Percentiles rank a stretch among this genome's conserved stretches.
Conservation (phyloP, 2,113 vertebrate species). For the Brachypteracias leptosomus region DNA sequence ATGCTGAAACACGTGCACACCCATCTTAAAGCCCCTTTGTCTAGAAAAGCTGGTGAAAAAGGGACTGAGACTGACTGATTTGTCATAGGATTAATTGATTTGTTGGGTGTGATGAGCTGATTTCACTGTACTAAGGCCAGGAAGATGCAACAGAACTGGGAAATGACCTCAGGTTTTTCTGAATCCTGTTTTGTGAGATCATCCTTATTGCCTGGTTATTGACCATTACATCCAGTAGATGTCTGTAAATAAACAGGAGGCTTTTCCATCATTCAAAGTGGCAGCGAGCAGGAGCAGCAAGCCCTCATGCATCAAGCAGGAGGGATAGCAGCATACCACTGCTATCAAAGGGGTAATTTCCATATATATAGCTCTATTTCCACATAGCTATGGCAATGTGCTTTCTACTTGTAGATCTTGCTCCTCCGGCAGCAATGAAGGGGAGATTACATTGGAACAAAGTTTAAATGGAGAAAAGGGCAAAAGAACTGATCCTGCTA, state of each 20-base stretch:
- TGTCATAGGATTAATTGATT: background rate
- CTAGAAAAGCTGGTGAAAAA: background rate
- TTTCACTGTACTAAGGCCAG: background rate
- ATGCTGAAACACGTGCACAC: background rate
- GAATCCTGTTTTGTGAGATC: background rate
- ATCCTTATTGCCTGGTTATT: background rate
- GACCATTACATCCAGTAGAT: background rate
- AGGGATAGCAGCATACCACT: background rate
- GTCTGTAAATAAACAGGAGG: background rate
- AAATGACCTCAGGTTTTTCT: background rate
- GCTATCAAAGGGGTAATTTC: slow-evolving; percentile 19
- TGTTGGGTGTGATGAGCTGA: background rate
- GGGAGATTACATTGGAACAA: slow-evolving; percentile 8
- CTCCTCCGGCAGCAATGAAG: background rate
- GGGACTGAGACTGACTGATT: background rate
- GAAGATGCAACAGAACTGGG: background rate
- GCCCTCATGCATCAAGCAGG: background rate
- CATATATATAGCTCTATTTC: slow-evolving; percentile 40
- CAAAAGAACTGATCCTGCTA: background rate
- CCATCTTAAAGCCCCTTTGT: background rate
- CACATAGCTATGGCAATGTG: background rate
- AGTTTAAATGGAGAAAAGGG: background rate
- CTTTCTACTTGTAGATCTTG: background rate
- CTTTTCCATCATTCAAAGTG: background rate
- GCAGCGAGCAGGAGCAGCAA: background rate